phyloP scores from a whole-genome alignment of 2,113 vertebrate genomes.

The Colossoma macropomum region DNA sequence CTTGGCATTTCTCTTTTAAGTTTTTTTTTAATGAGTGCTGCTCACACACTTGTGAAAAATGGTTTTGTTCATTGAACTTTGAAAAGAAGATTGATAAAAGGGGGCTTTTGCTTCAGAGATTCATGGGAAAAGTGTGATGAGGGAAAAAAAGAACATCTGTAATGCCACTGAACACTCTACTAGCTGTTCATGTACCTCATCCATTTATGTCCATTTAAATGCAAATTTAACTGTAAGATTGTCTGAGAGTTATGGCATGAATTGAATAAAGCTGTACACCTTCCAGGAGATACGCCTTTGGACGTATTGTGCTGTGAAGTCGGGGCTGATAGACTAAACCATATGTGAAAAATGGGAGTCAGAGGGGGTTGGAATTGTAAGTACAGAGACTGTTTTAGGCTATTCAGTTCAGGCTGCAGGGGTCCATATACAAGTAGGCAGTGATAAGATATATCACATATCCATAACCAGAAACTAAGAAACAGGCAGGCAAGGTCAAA shows the following conservation, averaged over 20 bases:
- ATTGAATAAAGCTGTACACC: no score
- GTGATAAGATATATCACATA: no score
- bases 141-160: slow-evolving; percentile 47
- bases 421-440: no score
- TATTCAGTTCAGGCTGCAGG: no score
- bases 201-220: no score
- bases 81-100: slow-evolving; percentile 20
- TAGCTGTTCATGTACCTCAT: no score
- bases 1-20: background rate
- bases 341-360: background rate
- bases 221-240: no score
- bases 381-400: no score
- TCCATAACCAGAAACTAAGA: no score
- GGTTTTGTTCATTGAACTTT: slow-evolving; percentile 23
- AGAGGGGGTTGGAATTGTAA: background rate
- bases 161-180: background rate
- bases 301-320: slow-evolving; percentile 7
- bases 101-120: slow-evolving; percentile 30
- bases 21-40: slow-evolving; percentile 23
- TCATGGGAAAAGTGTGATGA: slow-evolving; percentile 19
- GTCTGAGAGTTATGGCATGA: no score
- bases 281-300: no score
- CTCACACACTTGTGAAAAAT: slow-evolving; percentile 26
- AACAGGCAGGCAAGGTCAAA: no score
- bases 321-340: slow-evolving; percentile 18